phyloP scores from a whole-genome alignment of 2,888 invertebrate genomes.

The Carpatolechia fugitivella region DNA sequence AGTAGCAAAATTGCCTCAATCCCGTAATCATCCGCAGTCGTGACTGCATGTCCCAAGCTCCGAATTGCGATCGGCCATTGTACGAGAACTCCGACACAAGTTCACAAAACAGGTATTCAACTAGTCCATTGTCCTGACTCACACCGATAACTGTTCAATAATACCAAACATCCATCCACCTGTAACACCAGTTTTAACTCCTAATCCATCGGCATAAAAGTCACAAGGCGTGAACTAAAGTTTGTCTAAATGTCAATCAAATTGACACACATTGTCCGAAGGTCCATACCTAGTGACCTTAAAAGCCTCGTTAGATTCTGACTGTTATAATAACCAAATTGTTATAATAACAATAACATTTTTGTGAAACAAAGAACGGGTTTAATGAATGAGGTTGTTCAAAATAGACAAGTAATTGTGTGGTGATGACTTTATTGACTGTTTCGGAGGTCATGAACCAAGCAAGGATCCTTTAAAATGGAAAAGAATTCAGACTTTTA shows the following conservation, averaged over 20 bases:
- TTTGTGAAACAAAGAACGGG: neutral
- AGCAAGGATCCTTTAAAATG: no score
- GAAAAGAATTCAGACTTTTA: no score
- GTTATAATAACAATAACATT: neutral
- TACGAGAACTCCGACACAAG: slow-evolving; percentile 10
- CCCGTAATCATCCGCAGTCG: neutral
- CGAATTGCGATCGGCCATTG: slow-evolving; percentile 1
- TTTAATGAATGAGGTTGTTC: neutral
- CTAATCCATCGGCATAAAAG: slow-evolving; percentile 21
- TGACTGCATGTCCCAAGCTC: neutral
- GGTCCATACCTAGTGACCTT: slow-evolving; percentile 32
- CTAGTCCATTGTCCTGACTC: slow-evolving; percentile 28
- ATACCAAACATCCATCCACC: neutral
- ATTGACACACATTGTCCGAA: slow-evolving; percentile 39
- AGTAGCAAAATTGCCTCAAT: neutral
- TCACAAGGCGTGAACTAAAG: slow-evolving; percentile 4
- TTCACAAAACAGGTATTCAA: slow-evolving; percentile 28
- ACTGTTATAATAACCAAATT: neutral
- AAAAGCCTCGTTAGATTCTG: slow-evolving; percentile 23
- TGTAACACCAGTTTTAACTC: slow-evolving; percentile 4
- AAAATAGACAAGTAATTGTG: neutral
- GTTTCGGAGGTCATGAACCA: neutral
- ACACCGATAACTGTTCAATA: slow-evolving; percentile 19
- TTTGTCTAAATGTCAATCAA: slow-evolving; percentile 43
- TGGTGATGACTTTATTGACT: neutral